phyloP scores from a whole-genome alignment of 2,888 invertebrate species.

The Pammene fasciana region DNA sequence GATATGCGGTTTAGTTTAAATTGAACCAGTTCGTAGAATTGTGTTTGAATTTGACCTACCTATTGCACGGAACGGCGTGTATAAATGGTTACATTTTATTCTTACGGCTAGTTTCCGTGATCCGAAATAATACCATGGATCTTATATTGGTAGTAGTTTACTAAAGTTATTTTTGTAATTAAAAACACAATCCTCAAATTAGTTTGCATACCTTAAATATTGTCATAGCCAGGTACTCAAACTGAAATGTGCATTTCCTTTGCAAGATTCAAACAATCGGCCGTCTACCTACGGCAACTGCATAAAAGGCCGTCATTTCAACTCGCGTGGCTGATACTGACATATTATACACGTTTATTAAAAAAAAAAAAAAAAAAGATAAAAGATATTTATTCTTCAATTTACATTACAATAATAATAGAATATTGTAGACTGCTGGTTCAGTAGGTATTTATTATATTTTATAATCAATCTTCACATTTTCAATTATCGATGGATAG shows the following conservation, averaged over 20 bases:
- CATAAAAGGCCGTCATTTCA: background rate
- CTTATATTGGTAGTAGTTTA: too few species aligned
- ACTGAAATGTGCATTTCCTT: background rate
- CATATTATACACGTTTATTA: too few species aligned
- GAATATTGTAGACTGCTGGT: background rate
- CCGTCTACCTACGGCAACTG: background rate
- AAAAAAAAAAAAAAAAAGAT: too few species aligned
- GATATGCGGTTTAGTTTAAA: background rate
- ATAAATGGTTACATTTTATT: too few species aligned
- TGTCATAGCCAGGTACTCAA: slow-evolving; percentile 3
- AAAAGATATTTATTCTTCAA: too few species aligned
- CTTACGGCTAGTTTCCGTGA: too few species aligned
- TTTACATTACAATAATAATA: background rate
- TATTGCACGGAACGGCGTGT: too few species aligned
- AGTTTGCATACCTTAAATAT: background rate
- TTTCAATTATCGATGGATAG: too few species aligned
- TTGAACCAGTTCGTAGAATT: background rate
- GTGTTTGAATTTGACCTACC: background rate
- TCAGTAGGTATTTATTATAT: background rate
- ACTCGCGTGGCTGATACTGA: slow-evolving; percentile 1
- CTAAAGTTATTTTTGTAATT: too few species aligned
- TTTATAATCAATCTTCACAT: background rate
- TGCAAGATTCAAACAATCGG: slow-evolving; percentile 10
- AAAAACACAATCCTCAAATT: background rate
- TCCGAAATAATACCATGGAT: too few species aligned